Evolutionary conservation across 2,888 invertebrate species (phyloP), one percentile per base, ranked within the genome.

Genomic region (Nymphalis c-album): DNA sequence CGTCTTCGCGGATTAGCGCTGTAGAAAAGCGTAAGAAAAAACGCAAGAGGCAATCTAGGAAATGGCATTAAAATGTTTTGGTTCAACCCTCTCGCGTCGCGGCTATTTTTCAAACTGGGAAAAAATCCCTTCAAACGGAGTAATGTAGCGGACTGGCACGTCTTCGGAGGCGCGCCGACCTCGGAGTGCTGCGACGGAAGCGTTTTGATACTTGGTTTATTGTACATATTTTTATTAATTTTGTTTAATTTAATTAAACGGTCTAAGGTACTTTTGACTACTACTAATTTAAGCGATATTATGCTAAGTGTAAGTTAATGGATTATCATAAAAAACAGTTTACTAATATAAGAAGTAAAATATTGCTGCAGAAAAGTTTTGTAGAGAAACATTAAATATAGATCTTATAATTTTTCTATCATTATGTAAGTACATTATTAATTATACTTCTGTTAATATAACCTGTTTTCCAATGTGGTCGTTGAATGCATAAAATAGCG

Each of bases 41-140:
- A 91, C 91, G 89, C 91, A 91, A 89, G 90, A 86, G 86, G 89
- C 90, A 93, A 93, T 93, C 91, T 92, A 89, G 88, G 87, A 92
- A 91, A 92, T 92, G 91, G 92, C 88, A 92, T 93, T 93, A 92
- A 92, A 92, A 90, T 91, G 93, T 92, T 92, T 87, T 85, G 87
- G 81, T 81, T 77, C 85, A 85, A 90, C 90, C 91, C 91, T 91
- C 88, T 90, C 89, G 83, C 85, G 83, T 80, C 80, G 77, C 82
- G 87, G 90, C 90, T 89, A 92, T 93, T 92, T 92, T 88, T 92
- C 91, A 91, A 90, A 91, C 91, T 90, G 87, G 68, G 73, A 85
- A 90, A 91, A 91, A 88, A 87, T 86, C 88, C 87, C 87, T 89
- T 84, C 84, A 85, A 81, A 81, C 79, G 84, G 79, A 78, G 86